These are phyloP conservation scores for Megastigmus dorsalis DNA, from an alignment of 2,888 invertebrate species.

Conservation along the genomic window DNA sequence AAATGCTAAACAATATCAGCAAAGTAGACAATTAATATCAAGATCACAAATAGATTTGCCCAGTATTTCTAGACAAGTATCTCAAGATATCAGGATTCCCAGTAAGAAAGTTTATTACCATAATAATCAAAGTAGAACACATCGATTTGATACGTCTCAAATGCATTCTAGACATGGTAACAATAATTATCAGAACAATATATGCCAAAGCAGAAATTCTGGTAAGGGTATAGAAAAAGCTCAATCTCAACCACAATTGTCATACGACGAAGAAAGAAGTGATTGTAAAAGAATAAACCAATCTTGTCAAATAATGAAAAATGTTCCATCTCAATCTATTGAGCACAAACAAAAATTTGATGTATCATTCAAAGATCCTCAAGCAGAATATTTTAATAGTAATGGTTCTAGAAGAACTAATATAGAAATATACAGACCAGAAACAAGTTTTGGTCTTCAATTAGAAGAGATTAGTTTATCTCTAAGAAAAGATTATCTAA, in stretches of 20 bases:
- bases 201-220: constrained; percentile 67
- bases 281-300: background rate
- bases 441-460: constrained; percentile 67
- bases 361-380: constrained; percentile 68
- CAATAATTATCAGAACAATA: constrained; percentile 63
- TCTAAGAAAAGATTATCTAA: background rate
- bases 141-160: constrained; percentile 66
- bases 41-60: constrained; percentile 71
- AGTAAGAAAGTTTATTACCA: constrained; percentile 71
- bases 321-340: background rate
- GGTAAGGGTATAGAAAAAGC: constrained; percentile 65
- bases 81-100: constrained; percentile 64
- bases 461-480: constrained; percentile 41
- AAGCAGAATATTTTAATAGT: constrained; percentile 15
- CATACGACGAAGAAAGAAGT: background rate
- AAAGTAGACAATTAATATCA: constrained; percentile 67
- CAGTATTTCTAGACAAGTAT: constrained; percentile 67
- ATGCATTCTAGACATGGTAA: constrained; percentile 69
- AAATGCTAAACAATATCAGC: constrained; percentile 69
- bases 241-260: constrained; percentile 14
- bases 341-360: constrained; percentile 57
- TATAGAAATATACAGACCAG: constrained; percentile 68
- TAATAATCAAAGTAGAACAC: constrained; percentile 60
- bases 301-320: background rate
- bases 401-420: constrained; percentile 50